These are phyloP conservation scores for Silvanus unidentatus DNA, from an alignment of 2,888 invertebrate species.

Conservation along the genomic window DNA sequence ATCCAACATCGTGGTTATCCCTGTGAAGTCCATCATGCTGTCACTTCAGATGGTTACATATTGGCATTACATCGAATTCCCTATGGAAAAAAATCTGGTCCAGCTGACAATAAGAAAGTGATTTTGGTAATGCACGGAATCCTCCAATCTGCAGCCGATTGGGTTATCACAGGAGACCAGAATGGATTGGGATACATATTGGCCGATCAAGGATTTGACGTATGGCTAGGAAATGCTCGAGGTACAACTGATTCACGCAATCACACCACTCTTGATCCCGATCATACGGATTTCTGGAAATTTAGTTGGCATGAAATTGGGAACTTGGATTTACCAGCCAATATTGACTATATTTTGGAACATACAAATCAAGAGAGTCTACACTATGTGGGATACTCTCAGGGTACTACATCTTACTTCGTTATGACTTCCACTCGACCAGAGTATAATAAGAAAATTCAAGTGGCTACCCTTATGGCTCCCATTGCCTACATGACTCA, in stretches of 20 bases:
- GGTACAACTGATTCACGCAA: constrained; percentile 22
- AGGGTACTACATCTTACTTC: constrained; percentile 63
- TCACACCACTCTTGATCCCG: constrained; percentile 14
- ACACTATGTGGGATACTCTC: constrained; percentile 74
- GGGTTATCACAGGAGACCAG: constrained; percentile 48
- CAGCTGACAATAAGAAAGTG: constrained; percentile 27
- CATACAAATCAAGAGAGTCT: constrained; percentile 54
- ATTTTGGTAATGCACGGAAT: constrained; percentile 51
- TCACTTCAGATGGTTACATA: constrained; percentile 52
- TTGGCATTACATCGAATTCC: constrained; percentile 43
- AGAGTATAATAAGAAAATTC: constrained; percentile 58
- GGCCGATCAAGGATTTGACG: constrained; percentile 35
- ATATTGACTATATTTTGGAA: constrained; percentile 62
- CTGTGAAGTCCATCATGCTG: constrained; percentile 38
- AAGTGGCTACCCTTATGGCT: constrained; percentile 58
- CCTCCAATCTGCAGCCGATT: constrained; percentile 49
- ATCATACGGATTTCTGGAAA: constrained; percentile 43
- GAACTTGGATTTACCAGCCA: constrained; percentile 67
- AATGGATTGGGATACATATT: constrained; percentile 40
- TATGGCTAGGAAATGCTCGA: constrained; percentile 34
- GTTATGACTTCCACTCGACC: constrained; percentile 59
- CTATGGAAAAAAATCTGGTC: constrained; percentile 43
- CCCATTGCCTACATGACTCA: constrained; percentile 59
- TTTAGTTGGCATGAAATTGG: constrained; percentile 76
- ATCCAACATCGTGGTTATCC: constrained; percentile 46